phyloP scores from a whole-genome alignment of 2,113 vertebrate species.

The Camelus dromedarius region DNA sequence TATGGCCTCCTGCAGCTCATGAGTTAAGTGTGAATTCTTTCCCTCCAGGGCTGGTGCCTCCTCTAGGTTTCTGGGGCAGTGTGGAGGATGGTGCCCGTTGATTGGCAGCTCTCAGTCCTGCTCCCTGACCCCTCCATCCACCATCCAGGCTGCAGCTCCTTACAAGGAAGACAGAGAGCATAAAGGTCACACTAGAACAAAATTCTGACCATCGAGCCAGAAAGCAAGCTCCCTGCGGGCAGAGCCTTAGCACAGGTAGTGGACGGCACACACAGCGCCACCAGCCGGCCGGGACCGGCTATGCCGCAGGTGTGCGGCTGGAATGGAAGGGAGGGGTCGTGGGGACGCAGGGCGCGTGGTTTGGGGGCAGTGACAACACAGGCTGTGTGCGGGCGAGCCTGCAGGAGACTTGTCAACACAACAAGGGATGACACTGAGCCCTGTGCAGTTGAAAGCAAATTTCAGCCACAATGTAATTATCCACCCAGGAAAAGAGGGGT shows the following conservation, averaged over 20 bases:
- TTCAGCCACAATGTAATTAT: conserved; percentile 63
- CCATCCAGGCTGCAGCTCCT: neutral
- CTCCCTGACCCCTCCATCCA: no score
- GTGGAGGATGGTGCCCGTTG: rapidly evolving
- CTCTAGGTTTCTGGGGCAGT: neutral
- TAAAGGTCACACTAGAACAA: neutral
- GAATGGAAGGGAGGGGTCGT: rapidly evolving
- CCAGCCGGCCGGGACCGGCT: rapidly evolving
- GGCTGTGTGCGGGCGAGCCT: neutral
- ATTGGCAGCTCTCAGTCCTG: neutral
- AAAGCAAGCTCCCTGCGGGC: neutral
- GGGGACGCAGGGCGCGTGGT: rapidly evolving
- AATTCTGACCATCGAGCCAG: neutral
- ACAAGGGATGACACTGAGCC: neutral
- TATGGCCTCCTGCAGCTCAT: neutral
- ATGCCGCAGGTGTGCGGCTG: rapidly evolving
- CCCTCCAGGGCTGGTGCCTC: rapidly evolving
- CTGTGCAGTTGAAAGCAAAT: conserved; percentile 15
- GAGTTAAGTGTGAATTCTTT: no score
- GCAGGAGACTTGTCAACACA: neutral
- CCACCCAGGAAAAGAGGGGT: conserved; percentile 50
- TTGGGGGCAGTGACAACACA: no score
- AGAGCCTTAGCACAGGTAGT: rapidly evolving
- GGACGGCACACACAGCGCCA: rapidly evolving
- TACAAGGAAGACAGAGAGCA: rapidly evolving